Base-by-base conservation (phyloP, 1,140 invertebrate species). In the Medauroidea extradentata region DNA sequence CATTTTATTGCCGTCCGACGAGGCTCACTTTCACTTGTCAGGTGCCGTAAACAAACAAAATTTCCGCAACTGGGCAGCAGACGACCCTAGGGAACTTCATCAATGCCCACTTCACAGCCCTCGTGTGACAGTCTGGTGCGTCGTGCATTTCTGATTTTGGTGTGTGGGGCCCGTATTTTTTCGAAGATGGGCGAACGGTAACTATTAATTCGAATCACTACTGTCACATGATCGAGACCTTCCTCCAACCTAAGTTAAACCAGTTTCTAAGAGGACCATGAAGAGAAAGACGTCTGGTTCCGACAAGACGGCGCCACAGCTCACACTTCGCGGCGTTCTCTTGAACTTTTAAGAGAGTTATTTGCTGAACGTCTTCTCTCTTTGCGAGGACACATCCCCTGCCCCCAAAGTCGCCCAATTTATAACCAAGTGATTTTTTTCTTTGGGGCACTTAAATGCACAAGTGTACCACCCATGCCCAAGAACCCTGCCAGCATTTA, bases 1-100 rank as follows among this genome's bases (percentile, higher is more conserved):
- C 11, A 11, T 34, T 4, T 8, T 55, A 11, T 2, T 19, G 3
- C 11, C 43, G 41, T 42, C 34, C 18, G 54, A 56, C 41, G 54
- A 65, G 48, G 58, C 64, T n/a, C 27, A 52, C n/a, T 61, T 63
- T 44, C 53, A 54, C 34, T 43, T 61, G 1, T 59, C 60, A 34
- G 55, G 61, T 11, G 5, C 9, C 2, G 49, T 63, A 11, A 63
- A 63, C 34, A 29, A 49, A 21, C 58, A 63, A 38, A 60, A 63
- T 21, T 53, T 21, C 24, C 51, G 59, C 2, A 53, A 55, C 27
- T 55, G 53, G 59, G 43, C 42, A 14, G 29, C 7, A 25, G 52
- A 60, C 25, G 53, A 60, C 46, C 59, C 59, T 11, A 18, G 18
- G 42, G 23, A 49, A 38, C 4, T 49, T 9, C 52, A 60, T 23